phyloP scores from a whole-genome alignment of 1,140 invertebrate genomes.

The Solenopsis invicta region DNA sequence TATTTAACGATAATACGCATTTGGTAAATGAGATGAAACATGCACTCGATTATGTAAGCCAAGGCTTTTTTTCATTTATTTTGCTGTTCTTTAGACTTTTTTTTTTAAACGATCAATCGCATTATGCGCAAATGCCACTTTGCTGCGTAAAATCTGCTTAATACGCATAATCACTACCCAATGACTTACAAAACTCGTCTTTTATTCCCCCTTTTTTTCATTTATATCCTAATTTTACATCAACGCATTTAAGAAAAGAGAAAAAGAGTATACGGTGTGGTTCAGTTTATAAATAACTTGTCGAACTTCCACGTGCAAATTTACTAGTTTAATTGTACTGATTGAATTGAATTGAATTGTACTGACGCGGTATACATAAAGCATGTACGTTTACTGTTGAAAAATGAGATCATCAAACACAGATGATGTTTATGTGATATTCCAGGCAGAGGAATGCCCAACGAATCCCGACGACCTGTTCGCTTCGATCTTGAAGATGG shows the following conservation, averaged over 20 bases:
- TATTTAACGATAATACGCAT: not conserved
- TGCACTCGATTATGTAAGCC: not conserved
- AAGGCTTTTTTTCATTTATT: not conserved
- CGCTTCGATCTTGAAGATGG: slow-evolving; percentile 81
- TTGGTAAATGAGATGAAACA: not conserved
- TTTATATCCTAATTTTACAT: not conserved
- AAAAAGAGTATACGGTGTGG: not conserved
- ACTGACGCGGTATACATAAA: not conserved
- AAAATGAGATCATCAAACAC: not conserved
- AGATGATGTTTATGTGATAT: slow-evolving; percentile 36
- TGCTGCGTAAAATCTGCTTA: too few relatives aligned
- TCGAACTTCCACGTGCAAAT: not conserved
- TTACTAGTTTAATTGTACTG: not conserved
- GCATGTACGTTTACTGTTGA: not conserved
- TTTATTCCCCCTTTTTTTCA: not conserved
- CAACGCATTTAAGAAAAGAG: too few relatives aligned
- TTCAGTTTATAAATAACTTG: not conserved
- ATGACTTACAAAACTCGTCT: too few relatives aligned
- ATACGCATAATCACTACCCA: too few relatives aligned
- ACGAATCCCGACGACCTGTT: slow-evolving; percentile 79
- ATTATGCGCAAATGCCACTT: too few relatives aligned
- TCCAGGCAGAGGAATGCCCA: slow-evolving; percentile 80
- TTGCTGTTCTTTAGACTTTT: not conserved
- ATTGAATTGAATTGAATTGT: too few relatives aligned
- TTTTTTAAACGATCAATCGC: too few relatives aligned